Evolutionary conservation across 1,140 invertebrate species (phyloP).

Genomic region (Drosophila sp.): DNA sequence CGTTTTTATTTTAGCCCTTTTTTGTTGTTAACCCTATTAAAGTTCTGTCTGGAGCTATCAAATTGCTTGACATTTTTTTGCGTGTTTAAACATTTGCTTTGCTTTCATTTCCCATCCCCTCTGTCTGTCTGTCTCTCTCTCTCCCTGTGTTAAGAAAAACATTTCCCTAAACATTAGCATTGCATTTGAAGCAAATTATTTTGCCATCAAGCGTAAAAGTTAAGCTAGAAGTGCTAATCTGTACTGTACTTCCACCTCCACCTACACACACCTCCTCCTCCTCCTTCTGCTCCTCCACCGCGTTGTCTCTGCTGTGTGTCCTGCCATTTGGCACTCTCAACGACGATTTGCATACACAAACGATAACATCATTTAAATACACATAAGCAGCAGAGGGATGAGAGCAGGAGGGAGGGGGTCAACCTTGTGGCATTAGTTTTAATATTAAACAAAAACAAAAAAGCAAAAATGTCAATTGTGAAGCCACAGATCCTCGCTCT

Average conservation of each 20-base stretch:
- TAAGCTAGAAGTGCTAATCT: conserved; percentile 52
- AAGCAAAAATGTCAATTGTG: conserved; percentile 61
- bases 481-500: conserved; percentile 2
- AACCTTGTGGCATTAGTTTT: conserved; percentile 56
- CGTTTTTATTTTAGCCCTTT: no score
- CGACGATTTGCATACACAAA: conserved; percentile 54
- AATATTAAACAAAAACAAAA: conserved; percentile 67
- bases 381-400: conserved; percentile 28
- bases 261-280: not conserved
- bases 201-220: conserved; percentile 66
- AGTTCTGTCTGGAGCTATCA: not conserved
- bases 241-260: not conserved
- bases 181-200: conserved; percentile 60
- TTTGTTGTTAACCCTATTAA: no score
- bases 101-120: no score
- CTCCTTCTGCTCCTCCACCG: not conserved
- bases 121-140: no score
- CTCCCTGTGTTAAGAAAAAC: no score
- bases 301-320: not conserved
- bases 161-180: conserved; percentile 24
- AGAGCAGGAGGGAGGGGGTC: not conserved
- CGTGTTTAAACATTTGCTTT: not conserved
- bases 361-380: conserved; percentile 58
- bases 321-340: conserved; percentile 13
- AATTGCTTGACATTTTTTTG: not conserved